These are phyloP conservation scores for Drosophila maculinotata DNA, from an alignment of 2,888 invertebrate genomes.

Conservation along the genomic window DNA sequence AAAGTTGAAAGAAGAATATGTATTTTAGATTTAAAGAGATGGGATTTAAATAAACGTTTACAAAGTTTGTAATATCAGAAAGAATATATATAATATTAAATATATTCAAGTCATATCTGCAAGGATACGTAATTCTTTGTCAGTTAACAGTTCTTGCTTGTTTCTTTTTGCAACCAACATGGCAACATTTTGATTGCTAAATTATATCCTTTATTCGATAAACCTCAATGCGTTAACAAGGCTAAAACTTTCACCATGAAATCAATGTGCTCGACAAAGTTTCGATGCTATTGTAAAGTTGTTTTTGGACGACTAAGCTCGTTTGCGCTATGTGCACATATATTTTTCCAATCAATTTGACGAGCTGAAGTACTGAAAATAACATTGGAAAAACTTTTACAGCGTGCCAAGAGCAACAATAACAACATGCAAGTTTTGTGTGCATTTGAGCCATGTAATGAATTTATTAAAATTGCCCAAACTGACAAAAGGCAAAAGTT, in stretches of 20 bases:
- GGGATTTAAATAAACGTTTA: too few species aligned
- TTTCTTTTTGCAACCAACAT: too few species aligned
- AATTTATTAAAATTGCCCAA: constrained; percentile 57
- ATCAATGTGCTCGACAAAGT: constrained; percentile 1
- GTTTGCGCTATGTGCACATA: constrained; percentile 18
- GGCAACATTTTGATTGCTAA: too few species aligned
- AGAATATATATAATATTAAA: too few species aligned
- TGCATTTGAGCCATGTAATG: constrained; percentile 30
- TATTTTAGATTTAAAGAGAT: not conserved
- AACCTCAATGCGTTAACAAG: not conserved
- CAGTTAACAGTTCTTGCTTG: too few species aligned
- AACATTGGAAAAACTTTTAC: constrained; percentile 56
- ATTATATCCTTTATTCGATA: too few species aligned
- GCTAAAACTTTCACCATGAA: constrained; percentile 1
- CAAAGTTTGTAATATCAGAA: too few species aligned
- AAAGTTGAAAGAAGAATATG: too few species aligned
- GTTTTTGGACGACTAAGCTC: constrained; percentile 13
- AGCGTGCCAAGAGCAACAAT: constrained; percentile 17
- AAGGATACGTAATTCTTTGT: too few species aligned
- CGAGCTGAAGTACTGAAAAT: constrained; percentile 39
- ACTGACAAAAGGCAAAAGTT: constrained; percentile 41
- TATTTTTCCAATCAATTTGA: constrained; percentile 62
- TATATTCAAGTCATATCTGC: too few species aligned
- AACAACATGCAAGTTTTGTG: constrained; percentile 15
- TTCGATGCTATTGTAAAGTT: constrained; percentile 14